Conservation (phyloP, 1,140 invertebrate species). For the Conus ventricosus region DNA sequence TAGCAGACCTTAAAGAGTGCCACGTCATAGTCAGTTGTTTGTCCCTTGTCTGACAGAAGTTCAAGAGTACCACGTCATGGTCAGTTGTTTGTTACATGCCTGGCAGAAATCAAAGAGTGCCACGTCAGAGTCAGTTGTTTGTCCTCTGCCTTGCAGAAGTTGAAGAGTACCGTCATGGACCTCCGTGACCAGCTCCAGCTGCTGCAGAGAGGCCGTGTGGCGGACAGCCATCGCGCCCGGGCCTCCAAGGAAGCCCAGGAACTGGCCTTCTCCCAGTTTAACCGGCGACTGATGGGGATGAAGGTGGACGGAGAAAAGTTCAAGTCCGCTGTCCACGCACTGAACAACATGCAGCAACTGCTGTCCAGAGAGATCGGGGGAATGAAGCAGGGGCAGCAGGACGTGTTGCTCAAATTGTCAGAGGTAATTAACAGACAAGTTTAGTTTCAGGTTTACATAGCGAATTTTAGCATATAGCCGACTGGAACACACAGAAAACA, state of each 20-base stretch:
- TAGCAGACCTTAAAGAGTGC: too few species aligned
- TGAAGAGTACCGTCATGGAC: background rate
- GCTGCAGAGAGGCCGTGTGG: background rate
- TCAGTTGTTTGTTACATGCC: too few species aligned
- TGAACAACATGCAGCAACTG: constrained; percentile 14
- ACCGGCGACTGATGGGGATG: background rate
- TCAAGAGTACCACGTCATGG: too few species aligned
- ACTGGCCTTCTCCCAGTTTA: background rate
- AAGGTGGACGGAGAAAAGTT: constrained; percentile 12
- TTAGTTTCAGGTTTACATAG: too few species aligned
- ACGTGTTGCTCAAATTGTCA: background rate
- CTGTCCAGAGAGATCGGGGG: constrained; percentile 7
- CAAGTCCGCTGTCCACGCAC: constrained; percentile 9
- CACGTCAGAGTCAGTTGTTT: too few species aligned
- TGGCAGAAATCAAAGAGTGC: too few species aligned
- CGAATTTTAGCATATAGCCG: too few species aligned
- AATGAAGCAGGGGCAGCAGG: background rate
- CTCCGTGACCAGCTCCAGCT: background rate
- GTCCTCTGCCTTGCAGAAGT: background rate
- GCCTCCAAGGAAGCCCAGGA: background rate
- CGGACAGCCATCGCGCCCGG: background rate
- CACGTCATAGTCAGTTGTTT: too few species aligned
- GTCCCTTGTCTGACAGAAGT: too few species aligned
- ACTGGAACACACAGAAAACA: too few species aligned
- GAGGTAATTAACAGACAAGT: background rate